Conservation (phyloP, 2,797 vertebrate genomes). For the Cyprinella venusta region DNA sequence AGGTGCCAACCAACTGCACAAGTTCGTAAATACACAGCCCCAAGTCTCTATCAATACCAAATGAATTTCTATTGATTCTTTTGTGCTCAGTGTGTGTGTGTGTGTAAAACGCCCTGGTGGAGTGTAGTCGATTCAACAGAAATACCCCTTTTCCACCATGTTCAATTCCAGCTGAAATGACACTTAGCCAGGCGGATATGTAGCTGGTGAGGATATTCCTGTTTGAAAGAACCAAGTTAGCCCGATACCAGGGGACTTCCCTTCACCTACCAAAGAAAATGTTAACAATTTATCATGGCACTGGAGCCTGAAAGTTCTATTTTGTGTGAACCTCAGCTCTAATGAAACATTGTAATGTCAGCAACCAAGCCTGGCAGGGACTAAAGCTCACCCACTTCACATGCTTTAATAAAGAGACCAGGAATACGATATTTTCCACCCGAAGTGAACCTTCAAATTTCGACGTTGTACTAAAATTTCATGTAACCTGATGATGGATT, state of each 20-base stretch:
- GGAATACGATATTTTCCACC: neutral
- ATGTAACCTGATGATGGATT: conserved; percentile 20
- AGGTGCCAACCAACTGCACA: neutral
- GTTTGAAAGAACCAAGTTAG: conserved; percentile 37
- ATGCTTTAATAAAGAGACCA: conserved; percentile 25
- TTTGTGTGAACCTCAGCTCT: neutral
- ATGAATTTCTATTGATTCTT: conserved; percentile 62
- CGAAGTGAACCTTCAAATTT: conserved; percentile 1
- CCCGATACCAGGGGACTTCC: neutral
- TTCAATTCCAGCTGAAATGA: conserved; percentile 45
- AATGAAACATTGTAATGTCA: conserved; percentile 43
- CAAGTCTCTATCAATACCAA: conserved; percentile 53
- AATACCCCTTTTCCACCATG: conserved; percentile 50
- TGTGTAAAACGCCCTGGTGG: conserved; percentile 34
- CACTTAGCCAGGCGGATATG: conserved; percentile 39
- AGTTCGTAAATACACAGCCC: conserved; percentile 39
- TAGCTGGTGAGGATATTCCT: conserved; percentile 30
- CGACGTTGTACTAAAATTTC: conserved; percentile 1
- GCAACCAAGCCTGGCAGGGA: conserved; percentile 43
- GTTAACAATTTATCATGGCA: conserved; percentile 34
- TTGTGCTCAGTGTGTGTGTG: conserved; percentile 35
- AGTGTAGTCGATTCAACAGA: conserved; percentile 48
- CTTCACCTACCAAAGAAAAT: conserved; percentile 30
- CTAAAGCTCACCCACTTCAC: conserved; percentile 19
- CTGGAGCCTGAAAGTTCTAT: conserved; percentile 45